Percentiles rank a stretch among this genome's conserved stretches.
Conservation (phyloP, 2,888 invertebrate species). For the Trypoxylon attenuatum region DNA sequence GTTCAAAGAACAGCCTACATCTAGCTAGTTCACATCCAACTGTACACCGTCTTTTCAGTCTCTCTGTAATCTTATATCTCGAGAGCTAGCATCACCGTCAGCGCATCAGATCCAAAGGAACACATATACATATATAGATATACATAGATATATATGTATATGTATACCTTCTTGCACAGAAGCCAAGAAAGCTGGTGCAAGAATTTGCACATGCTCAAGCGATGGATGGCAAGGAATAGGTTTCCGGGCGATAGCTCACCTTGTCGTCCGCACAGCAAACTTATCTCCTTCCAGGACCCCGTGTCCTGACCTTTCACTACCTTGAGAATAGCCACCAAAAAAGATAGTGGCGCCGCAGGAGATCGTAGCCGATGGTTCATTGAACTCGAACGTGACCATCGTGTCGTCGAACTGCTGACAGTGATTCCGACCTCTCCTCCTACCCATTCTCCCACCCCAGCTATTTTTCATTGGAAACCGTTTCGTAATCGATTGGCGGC, state of each 20-base stretch:
- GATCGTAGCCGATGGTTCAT: conserved; percentile 33
- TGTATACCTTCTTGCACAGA: too few relatives aligned
- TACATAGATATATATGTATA: too few relatives aligned
- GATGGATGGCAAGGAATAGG: not conserved
- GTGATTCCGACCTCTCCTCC: conserved; percentile 43
- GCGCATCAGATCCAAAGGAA: too few relatives aligned
- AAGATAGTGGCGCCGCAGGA: conserved; percentile 22
- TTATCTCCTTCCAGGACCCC: conserved; percentile 14
- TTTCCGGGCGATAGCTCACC: conserved; percentile 2
- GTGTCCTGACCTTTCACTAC: conserved; percentile 21
- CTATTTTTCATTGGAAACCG: conserved; percentile 24
- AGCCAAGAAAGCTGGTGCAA: too few relatives aligned
- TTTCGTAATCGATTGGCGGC: conserved; percentile 11
- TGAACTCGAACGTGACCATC: conserved; percentile 32
- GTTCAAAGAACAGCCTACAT: too few relatives aligned
- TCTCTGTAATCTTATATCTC: too few relatives aligned
- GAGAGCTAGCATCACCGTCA: too few relatives aligned
- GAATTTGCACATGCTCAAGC: too few relatives aligned
- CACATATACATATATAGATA: too few relatives aligned
- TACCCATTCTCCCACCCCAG: conserved; percentile 13
- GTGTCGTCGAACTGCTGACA: conserved; percentile 49
- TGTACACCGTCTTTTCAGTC: too few relatives aligned
- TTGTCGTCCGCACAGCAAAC: not conserved
- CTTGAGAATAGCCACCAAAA: conserved; percentile 32
- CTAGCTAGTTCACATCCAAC: too few relatives aligned